phyloP scores from a whole-genome alignment of 2,113 vertebrate genomes.

The Antechinus stuartii region DNA sequence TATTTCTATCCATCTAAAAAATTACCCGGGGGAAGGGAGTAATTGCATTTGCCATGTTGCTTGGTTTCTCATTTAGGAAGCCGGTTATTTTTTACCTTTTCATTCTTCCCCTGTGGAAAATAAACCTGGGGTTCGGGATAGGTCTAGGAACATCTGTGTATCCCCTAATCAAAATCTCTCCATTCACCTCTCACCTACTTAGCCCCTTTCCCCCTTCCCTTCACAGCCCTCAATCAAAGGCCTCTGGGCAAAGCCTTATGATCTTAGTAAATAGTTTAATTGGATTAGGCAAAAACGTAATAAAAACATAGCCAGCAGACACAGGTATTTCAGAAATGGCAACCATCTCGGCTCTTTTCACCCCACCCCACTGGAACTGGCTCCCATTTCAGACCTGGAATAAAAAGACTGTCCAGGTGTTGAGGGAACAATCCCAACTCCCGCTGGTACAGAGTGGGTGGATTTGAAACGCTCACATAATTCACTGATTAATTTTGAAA shows the following conservation, averaged over 20 bases:
- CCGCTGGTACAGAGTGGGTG: background rate
- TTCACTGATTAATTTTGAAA: background rate
- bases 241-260: background rate
- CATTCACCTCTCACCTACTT: background rate
- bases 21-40: too few relatives aligned
- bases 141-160: background rate
- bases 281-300: background rate
- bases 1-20: background rate
- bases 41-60: background rate
- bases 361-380: background rate
- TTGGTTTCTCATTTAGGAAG: background rate
- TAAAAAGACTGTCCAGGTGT: background rate
- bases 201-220: background rate
- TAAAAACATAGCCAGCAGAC: background rate
- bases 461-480: background rate
- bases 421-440: background rate
- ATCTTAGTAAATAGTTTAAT: background rate
- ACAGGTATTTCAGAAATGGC: background rate
- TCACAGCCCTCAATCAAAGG: background rate
- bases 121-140: background rate
- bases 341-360: background rate
- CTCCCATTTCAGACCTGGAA: background rate
- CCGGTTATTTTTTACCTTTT: background rate
- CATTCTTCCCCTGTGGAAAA: background rate
- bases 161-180: background rate